Base-by-base conservation (phyloP, 2,113 vertebrate species). In the Lycaon pictus region DNA sequence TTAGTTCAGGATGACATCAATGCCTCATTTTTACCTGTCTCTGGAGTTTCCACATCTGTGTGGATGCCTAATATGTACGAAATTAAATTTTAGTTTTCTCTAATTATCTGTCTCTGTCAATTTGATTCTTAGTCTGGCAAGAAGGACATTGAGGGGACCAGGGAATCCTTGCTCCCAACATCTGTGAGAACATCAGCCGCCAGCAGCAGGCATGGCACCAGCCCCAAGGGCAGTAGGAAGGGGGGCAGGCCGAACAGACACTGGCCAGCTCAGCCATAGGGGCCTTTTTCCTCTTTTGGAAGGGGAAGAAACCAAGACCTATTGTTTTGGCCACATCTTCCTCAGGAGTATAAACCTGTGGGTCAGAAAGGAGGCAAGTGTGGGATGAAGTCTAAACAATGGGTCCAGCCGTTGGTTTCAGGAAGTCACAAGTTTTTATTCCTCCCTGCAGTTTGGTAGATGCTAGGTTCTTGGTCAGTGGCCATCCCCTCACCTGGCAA, bases 351-450 rank as follows among this genome's bases (percentile, higher is more conserved):
- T 88, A 81, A 97, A 76, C 37, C 65, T 35, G 7, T 62, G 58
- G 51, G 92, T 51, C 94, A 27, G n/a, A 97, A 97, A 76, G 79
- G 77, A 29, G 43, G 22, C 79, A 80, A 96, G 79, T 90, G 77
- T 88, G 86, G 72, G 0, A 1, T 58, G 60, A 96, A 27, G 2
- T 48, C 7, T 88, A 62, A 87, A 53, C 77, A 82, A 77, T 95
- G 3, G 89, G 93, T 95, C 77, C 62, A 90, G 93, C 88, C n/a
- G 12, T 2, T 85, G 83, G 51, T 74, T 69, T 88, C 96, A 91
- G 95, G 96, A 98, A 95, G 86, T 74, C 97, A 85, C 53, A 32
- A 60, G 94, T 65, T 94, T 0, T 1, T 20, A 29, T 16, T 65
- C 9, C 48, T 72, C 13, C 48, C 12, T 60, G n/a, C 17, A 20